These are phyloP conservation scores for Meloidogyne exigua DNA, from an alignment of 1,140 invertebrate species.

Conservation along the genomic window DNA sequence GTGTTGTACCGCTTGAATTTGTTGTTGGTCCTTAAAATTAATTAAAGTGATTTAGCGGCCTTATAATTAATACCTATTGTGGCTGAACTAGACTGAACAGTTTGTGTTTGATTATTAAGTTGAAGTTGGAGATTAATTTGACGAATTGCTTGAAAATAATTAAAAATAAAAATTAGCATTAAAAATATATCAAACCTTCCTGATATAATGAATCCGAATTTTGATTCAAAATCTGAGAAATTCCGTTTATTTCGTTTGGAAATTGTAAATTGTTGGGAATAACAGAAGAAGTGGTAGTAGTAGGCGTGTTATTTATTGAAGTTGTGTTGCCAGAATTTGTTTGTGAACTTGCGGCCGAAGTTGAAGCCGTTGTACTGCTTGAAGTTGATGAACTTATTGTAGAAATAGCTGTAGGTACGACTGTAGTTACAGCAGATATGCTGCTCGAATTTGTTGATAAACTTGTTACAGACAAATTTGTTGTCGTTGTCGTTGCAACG, in stretches of 20 bases:
- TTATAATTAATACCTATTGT: too few relatives aligned
- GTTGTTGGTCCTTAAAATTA: not conserved
- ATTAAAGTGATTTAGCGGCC: too few relatives aligned
- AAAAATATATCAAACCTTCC: too few relatives aligned
- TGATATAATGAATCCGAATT: too few relatives aligned
- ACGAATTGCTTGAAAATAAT: too few relatives aligned
- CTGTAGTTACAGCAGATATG: not conserved
- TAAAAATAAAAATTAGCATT: too few relatives aligned
- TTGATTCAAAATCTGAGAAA: too few relatives aligned
- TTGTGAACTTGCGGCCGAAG: not conserved
- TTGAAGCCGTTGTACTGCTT: not conserved
- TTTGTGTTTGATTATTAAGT: too few relatives aligned
- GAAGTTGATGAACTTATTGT: not conserved
- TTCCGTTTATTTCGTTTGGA: not conserved
- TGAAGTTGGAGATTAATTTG: too few relatives aligned
- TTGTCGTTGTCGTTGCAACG: not conserved
- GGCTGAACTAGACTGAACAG: too few relatives aligned
- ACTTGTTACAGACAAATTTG: not conserved
- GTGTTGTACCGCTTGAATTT: slow-evolving; percentile 5
- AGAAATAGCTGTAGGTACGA: not conserved
- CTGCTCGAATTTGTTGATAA: not conserved
- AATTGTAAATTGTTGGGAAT: not conserved
- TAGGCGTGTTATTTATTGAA: not conserved
- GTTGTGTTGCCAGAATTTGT: not conserved
- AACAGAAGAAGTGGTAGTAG: not conserved